Evolutionary conservation across 2,888 invertebrate species (phyloP), one percentile per base, ranked within the genome.

Genomic region (Erebia ligea): DNA sequence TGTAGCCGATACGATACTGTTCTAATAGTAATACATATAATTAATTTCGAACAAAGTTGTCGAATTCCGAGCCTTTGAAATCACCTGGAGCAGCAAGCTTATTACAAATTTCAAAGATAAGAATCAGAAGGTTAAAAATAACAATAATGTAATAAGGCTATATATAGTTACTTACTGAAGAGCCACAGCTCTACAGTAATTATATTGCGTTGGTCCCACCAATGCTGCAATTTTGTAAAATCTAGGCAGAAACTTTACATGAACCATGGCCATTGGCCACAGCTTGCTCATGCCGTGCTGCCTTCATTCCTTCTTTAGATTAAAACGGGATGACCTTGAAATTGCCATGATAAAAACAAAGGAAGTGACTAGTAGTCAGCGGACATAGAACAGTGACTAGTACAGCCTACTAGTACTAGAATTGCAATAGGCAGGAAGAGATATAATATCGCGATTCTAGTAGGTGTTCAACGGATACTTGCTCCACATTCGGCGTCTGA

Each of bases 401-500:
- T 45, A 52, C 52, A 52, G 52, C 9, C 21, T 68, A 65, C 56
- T 68, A 48, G 71, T 76, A 78, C 77, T 76, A 80, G 78, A 78
- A 79, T 42, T 48, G 19, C 48, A 56, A 59, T 48, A 68, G 48
- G 45, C 62, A 67, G 50, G 42, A 68, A 48, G 63, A 69, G 58
- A 69, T 68, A 68, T 15, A 75, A 76, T 77, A 80, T 85, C 80
- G 84, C 81, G 80, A 84, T 84, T 85, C 82, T 84, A 80, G 80
- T 80, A 82, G 83, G 80, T 80, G 79, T 76, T 74, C 76, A 83
- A 79, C 90, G 91, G 90, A 91, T 84, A 86, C 81, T 77, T 83
- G 91, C 81, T 87, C 91, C 75, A 91, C 86, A 90, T 92, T 86
- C 82, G 79, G 82, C 81, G 82, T 79, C 81, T 79, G 82, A 74